A percentile compares a stretch with the other conserved stretches of the same genome.
Conservation (phyloP, 2,888 invertebrate species). For the Epirrita christyi region DNA sequence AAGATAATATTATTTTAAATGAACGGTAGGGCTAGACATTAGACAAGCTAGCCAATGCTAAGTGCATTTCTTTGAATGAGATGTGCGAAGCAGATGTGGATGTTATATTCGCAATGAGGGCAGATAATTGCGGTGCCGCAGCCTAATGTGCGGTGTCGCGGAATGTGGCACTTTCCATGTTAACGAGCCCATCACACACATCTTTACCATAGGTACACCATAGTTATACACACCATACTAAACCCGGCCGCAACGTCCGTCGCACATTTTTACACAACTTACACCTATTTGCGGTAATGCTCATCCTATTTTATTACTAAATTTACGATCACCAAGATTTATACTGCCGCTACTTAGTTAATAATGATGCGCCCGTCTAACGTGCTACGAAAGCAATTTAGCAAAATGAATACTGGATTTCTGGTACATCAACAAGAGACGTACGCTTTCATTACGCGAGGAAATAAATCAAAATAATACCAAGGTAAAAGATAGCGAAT, state of each 20-base stretch:
- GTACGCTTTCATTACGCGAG: conserved; percentile 79
- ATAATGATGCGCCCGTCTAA: conserved; percentile 56
- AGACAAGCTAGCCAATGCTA: background rate
- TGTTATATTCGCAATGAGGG: conserved; percentile 41
- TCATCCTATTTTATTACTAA: conserved; percentile 65
- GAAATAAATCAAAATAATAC: conserved; percentile 84
- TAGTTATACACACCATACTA: conserved; percentile 37
- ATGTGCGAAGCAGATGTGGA: conserved; percentile 38
- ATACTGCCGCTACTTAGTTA: conserved; percentile 58
- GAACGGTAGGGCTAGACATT: background rate
- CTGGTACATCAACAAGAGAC: conserved; percentile 74
- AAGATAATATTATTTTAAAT: background rate
- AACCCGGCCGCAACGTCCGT: conserved; percentile 66
- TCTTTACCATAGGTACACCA: conserved; percentile 32
- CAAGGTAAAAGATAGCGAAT: conserved; percentile 81
- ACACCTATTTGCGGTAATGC: conserved; percentile 73
- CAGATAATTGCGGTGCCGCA: conserved; percentile 67
- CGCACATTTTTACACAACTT: conserved; percentile 61
- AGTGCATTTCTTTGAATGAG: conserved; percentile 41
- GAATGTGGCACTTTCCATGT: conserved; percentile 72
- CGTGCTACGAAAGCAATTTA: conserved; percentile 54
- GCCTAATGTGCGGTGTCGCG: conserved; percentile 72
- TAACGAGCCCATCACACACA: conserved; percentile 68
- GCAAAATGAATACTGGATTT: conserved; percentile 67
- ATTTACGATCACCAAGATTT: conserved; percentile 58